Base-by-base conservation (phyloP, 2,888 invertebrate species). In the Campoplex capitator region DNA sequence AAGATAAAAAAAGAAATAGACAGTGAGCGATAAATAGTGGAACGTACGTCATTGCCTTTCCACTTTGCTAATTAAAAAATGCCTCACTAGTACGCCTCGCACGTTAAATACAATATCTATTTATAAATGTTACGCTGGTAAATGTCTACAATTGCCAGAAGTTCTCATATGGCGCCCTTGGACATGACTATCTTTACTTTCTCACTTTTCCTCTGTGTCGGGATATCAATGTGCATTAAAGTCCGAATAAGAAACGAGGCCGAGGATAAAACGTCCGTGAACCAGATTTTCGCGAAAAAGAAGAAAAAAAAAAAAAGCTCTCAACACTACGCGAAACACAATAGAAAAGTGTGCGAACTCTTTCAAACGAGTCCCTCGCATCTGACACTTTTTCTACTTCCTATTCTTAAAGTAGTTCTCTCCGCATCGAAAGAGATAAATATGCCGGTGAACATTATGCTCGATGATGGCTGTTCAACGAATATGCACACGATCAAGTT, bases 61-160 rank as follows among this genome's bases (percentile, higher is more conserved):
- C 90, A 92, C 91, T 92, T 91, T 92, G 90, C 91, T 92, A 92
- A 92, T 92, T 92, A 90, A 90, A 92, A 92, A 82, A 88, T 79
- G 77, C 51, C 83, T 85, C 77, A 80, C 83, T 75, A 23, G 23
- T 23, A 23, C 56, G 71, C 54, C 56, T 48, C 73, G 54, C 56
- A 7, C 58, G 58, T 42, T 48, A 42, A 51, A 71, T 54, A 76
- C 35, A 32, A 54, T 38, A 45, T 28, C 9, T 51, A 32, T 32
- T 32, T 32, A 62, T 62, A 28, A 32, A 62, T 6, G 35, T 13
- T 7, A 28, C 48, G 9, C 32, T 42, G 16, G 32, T 18, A 51
- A 51, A 67, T 38, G 48, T 35, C 56, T 56, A 48, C 77, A 56
- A 77, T 65, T 42, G 51, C 58, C 18, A 38, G 42, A 54, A 56